Base-by-base conservation (phyloP, 2,888 invertebrate species). In the Andrena flavipes region DNA sequence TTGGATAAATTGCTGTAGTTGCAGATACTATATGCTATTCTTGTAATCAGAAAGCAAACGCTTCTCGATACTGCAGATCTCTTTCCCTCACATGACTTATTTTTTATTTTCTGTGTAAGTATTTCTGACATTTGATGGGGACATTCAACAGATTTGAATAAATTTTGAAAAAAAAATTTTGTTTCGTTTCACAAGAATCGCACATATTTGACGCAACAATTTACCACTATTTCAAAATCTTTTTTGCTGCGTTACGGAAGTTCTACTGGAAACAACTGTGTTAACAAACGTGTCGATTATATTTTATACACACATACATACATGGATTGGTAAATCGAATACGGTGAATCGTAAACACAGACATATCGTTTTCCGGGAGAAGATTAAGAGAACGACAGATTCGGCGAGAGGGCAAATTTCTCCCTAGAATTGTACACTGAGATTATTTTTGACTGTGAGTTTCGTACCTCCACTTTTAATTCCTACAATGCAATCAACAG, bases 381-480 rank as follows among this genome's bases (percentile, higher is more conserved):
- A 35, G 56, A 73, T 42, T 59, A 65, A 48, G 70, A 69, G 69
- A 65, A 33, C 51, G 60, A 67, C 33, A 65, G 64, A 68, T 78
- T 63, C 78, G 56, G 68, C 35, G 23, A 64, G 16, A 10, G 23
- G 30, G 54, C 33, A 54, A 77, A 29, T 65, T 70, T 65, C 8
- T 23, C 26, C 56, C 56, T 23, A 56, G 56, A 56, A 56, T 56
- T 56, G 23, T 56, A 56, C 56, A 26, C 20, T 10, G 13, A 0
- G 26, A 56, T 56, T 20, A 51, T 51, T 26, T 42, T 42, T 56
- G 23, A 13, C 20, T 26, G 10, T 13, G 4, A 56, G 10, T 10
- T 26, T 10, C 1, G 23, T 26, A 23, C 23, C 23, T 13, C 23
- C 4, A 8, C 10, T 23, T 23, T 56, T 56, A 20, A 26, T 56